Conservation (phyloP, 2,888 invertebrate genomes). For the Eilema depressum region DNA sequence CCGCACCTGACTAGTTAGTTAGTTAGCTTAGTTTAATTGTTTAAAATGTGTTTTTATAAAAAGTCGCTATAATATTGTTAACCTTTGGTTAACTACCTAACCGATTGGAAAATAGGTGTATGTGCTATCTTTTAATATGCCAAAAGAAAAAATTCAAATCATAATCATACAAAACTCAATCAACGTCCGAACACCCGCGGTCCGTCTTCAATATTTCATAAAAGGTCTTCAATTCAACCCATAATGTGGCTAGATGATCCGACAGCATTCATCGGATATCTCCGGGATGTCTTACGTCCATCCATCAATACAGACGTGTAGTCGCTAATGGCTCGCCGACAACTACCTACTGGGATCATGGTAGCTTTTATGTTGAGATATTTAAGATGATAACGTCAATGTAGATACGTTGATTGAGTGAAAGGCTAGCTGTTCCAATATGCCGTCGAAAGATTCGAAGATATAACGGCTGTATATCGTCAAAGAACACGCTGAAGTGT, state of each 20-base stretch:
- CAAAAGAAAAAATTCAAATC: background rate
- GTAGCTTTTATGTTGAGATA: conserved; percentile 30
- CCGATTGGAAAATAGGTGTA: too few relatives aligned
- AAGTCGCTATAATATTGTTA: too few relatives aligned
- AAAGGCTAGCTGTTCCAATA: background rate
- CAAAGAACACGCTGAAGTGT: too few relatives aligned
- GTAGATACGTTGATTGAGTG: background rate
- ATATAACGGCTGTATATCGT: background rate
- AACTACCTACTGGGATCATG: conserved; percentile 8
- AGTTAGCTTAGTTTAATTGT: too few relatives aligned
- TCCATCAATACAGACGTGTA: conserved; percentile 60
- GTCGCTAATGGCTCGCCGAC: conserved; percentile 51
- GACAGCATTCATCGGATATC: conserved; percentile 45
- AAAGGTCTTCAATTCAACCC: conserved; percentile 20
- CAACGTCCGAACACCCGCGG: background rate
- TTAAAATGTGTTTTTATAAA: too few relatives aligned
- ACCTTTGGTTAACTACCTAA: too few relatives aligned
- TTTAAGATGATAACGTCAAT: conserved; percentile 17
- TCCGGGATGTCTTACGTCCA: conserved; percentile 44
- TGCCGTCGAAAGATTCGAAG: background rate
- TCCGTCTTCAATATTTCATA: conserved; percentile 20
- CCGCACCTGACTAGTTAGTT: too few relatives aligned
- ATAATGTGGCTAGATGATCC: conserved; percentile 26
- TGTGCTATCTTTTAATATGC: background rate
- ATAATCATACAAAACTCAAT: conserved; percentile 4